Conservation (phyloP, 2,113 vertebrate species). For the Lampris incognitus region DNA sequence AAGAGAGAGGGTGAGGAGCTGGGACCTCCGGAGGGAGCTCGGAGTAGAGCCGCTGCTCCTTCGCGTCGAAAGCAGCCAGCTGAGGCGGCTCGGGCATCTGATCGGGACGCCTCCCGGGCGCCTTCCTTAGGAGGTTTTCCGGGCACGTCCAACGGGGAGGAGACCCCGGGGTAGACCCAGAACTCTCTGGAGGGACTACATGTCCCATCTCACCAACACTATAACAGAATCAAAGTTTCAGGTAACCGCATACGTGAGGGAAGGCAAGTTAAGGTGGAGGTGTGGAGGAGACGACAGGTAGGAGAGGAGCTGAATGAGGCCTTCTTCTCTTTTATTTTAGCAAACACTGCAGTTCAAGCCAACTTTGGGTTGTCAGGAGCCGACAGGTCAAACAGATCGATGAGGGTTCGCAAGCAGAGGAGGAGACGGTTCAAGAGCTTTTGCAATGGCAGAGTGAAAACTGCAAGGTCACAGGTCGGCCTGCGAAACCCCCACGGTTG, state of each 20-base stretch:
- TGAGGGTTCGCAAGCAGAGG: constrained; percentile 55
- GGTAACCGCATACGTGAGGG: too few species aligned
- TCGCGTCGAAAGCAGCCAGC: too few species aligned
- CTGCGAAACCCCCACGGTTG: background rate
- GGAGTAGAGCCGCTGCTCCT: too few species aligned
- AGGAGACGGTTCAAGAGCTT: constrained; percentile 5
- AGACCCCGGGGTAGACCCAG: too few species aligned
- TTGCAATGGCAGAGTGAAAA: constrained; percentile 9
- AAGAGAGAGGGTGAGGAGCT: too few species aligned
- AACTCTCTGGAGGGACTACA: background rate
- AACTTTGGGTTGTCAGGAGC: constrained; percentile 55
- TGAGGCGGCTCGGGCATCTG: too few species aligned
- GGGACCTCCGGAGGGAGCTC: too few species aligned
- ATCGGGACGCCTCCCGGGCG: too few species aligned
- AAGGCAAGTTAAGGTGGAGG: constrained; percentile 13
- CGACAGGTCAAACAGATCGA: constrained; percentile 60
- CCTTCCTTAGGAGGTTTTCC: too few species aligned
- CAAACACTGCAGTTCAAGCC: constrained; percentile 49
- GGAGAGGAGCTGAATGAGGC: background rate
- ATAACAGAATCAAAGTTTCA: constrained; percentile 28
- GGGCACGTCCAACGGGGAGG: too few species aligned
- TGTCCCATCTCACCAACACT: background rate
- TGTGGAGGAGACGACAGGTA: constrained; percentile 5
- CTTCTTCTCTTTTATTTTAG: constrained; percentile 45
- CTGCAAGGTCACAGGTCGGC: constrained; percentile 5